A percentile compares a stretch with the other conserved stretches of the same genome.
phyloP scores from a whole-genome alignment of 1,140 invertebrate species.

The Sarcophaga bullata region DNA sequence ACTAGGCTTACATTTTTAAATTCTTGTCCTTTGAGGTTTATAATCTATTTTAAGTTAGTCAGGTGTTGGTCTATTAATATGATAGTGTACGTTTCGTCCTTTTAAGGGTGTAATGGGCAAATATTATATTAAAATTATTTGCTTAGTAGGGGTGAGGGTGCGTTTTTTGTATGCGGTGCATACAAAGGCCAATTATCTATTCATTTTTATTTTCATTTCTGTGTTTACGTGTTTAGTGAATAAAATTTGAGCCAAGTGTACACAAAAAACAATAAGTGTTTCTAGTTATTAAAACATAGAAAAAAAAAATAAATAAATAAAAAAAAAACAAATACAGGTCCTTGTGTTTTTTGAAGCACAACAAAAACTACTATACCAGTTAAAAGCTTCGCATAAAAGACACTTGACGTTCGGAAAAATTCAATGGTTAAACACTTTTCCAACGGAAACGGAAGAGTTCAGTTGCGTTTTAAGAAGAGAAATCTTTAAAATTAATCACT shows the following conservation, averaged over 20 bases:
- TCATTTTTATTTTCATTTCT: constrained; percentile 19
- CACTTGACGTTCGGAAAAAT: constrained; percentile 28
- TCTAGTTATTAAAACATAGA: neutral
- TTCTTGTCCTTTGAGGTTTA: neutral
- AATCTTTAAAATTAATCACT: neutral
- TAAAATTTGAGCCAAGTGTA: neutral
- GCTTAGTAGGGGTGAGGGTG: constrained; percentile 21
- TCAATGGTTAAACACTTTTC: constrained; percentile 36
- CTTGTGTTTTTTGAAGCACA: constrained; percentile 18
- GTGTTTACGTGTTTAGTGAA: constrained; percentile 38
- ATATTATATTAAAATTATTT: constrained; percentile 31
- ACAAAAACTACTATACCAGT: neutral
- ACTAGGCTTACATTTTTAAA: neutral
- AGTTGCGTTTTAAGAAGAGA: constrained; percentile 14
- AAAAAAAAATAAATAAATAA: too few relatives aligned
- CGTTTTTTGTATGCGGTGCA: constrained; percentile 43
- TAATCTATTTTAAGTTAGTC: neutral
- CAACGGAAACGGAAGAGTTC: constrained; percentile 39
- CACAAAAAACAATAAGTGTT: neutral
- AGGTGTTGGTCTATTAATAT: neutral
- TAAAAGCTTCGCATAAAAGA: constrained; percentile 30
- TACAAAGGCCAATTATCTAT: constrained; percentile 39
- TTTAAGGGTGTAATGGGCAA: constrained; percentile 35
- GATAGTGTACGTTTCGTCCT: neutral
- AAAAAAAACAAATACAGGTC: constrained; percentile 1